These are phyloP conservation scores for Heterohyrax brucei DNA, from an alignment of 2,797 vertebrate species.

Conservation along the genomic window DNA sequence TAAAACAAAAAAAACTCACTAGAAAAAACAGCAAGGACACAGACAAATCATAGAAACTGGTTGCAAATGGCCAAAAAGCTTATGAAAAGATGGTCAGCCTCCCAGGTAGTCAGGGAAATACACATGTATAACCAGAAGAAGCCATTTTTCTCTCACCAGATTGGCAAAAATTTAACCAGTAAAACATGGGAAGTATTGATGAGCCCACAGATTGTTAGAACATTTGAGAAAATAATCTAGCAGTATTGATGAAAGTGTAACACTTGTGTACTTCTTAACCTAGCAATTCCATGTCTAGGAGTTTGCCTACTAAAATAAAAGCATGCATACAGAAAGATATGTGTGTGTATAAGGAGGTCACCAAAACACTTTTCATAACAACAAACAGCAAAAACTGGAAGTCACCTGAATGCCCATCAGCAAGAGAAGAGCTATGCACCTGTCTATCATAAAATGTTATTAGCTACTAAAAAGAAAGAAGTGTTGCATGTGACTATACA, in stretches of 20 bases:
- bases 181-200: not conserved
- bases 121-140: not conserved
- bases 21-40: conserved; percentile 1
- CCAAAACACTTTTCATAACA: not conserved
- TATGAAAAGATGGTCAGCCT: not conserved
- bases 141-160: not conserved
- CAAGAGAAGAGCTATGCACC: not conserved
- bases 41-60: not conserved
- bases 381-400: not conserved
- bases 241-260: not conserved
- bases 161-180: not conserved
- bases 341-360: no score
- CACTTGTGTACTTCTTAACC: not conserved
- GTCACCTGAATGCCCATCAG: not conserved
- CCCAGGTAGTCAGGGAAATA: not conserved
- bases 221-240: not conserved
- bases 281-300: not conserved
- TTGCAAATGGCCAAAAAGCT: not conserved
- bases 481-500: not conserved
- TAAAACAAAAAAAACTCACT: not conserved
- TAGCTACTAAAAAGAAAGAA: not conserved
- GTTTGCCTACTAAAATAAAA: not conserved
- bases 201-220: not conserved
- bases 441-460: not conserved
- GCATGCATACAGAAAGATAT: not conserved